Percentiles rank a stretch among this genome's conserved stretches.
Conservation (phyloP, 2,797 vertebrate species). For the Cyclura pinguis region DNA sequence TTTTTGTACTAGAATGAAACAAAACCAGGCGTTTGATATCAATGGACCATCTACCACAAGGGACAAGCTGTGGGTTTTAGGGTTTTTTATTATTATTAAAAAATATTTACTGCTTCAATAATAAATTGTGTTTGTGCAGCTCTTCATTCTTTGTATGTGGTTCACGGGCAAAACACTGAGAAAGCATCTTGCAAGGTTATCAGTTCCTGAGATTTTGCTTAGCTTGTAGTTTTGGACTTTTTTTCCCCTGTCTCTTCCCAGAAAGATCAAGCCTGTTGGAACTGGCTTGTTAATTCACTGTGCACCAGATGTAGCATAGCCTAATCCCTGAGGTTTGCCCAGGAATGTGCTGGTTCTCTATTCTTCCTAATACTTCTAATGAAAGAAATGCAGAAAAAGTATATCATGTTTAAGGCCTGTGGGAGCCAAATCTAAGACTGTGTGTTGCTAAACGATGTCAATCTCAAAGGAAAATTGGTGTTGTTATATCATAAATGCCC, state of each 20-base stretch:
- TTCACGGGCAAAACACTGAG: slow-evolving; percentile 61
- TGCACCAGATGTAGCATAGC: slow-evolving; percentile 70
- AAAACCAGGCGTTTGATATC: slow-evolving; percentile 68
- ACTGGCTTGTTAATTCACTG: slow-evolving; percentile 75
- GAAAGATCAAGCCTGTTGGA: slow-evolving; percentile 78
- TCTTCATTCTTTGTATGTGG: slow-evolving; percentile 71
- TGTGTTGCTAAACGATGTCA: slow-evolving; percentile 33
- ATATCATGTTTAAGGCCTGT: slow-evolving; percentile 59
- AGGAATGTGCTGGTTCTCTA: slow-evolving; percentile 76
- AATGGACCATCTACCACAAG: slow-evolving; percentile 69
- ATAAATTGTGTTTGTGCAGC: slow-evolving; percentile 57
- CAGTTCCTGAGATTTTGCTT: slow-evolving; percentile 71
- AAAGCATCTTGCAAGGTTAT: slow-evolving; percentile 75
- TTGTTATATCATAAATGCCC: background rate
- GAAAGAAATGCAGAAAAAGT: slow-evolving; percentile 68
- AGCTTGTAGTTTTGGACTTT: slow-evolving; percentile 71
- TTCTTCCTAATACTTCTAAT: slow-evolving; percentile 69
- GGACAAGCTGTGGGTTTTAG: slow-evolving; percentile 60
- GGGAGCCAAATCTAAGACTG: slow-evolving; percentile 56
- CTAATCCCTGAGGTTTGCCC: slow-evolving; percentile 77
- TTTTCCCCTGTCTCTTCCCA: slow-evolving; percentile 64
- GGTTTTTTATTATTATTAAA: slow-evolving; percentile 48
- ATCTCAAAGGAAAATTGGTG: background rate
- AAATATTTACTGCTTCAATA: slow-evolving; percentile 64
- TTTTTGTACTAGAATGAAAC: slow-evolving; percentile 60